Evolutionary conservation across 2,113 vertebrate species (phyloP).

Genomic region (Strix aluco): DNA sequence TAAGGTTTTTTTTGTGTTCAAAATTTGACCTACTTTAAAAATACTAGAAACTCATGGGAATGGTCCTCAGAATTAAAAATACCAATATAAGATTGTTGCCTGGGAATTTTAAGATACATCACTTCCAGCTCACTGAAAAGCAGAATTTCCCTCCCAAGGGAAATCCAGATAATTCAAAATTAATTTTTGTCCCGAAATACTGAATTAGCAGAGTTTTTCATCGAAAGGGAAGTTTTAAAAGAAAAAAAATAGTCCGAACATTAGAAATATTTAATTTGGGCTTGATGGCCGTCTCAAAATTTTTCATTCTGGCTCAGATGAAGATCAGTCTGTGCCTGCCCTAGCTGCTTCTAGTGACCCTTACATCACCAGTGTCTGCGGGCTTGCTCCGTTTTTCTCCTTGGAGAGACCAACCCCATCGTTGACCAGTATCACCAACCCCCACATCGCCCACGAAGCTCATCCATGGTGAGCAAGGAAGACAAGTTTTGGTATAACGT

Average conservation of each 20-base stretch:
- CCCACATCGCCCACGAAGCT: neutral
- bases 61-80: slow-evolving; percentile 66
- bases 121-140: slow-evolving; percentile 59
- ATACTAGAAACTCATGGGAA: slow-evolving; percentile 59
- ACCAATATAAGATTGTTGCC: slow-evolving; percentile 67
- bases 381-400: neutral
- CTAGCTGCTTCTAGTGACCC: neutral
- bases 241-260: neutral
- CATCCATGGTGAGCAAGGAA: fast-evolving
- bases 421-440: neutral
- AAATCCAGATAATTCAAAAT: slow-evolving; percentile 64
- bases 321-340: neutral
- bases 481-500: neutral
- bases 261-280: neutral
- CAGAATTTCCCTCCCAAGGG: slow-evolving; percentile 56
- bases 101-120: slow-evolving; percentile 63
- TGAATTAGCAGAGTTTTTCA: slow-evolving; percentile 39
- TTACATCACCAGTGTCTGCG: neutral
- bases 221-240: neutral
- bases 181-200: slow-evolving; percentile 62
- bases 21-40: slow-evolving; percentile 70
- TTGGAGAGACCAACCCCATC: neutral
- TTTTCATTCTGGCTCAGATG: neutral
- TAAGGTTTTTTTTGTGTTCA: slow-evolving; percentile 62
- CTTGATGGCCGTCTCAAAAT: neutral